Conservation (phyloP, 2,888 invertebrate species). For the Macrosoma leucophasiata region DNA sequence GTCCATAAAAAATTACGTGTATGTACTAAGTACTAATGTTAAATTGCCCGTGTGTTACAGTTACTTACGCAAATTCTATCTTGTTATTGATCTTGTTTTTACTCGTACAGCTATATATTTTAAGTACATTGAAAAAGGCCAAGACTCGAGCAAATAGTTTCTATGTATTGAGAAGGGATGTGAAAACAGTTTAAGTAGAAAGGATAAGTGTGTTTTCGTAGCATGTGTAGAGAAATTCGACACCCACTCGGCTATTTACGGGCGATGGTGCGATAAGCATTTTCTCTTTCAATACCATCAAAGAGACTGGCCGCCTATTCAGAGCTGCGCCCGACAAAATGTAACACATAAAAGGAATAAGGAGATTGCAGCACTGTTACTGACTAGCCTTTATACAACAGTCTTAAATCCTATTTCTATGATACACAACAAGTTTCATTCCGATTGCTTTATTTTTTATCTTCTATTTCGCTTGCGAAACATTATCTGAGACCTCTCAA, state of each 20-base stretch:
- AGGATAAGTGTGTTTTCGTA: constrained; percentile 69
- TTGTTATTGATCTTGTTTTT: too few species aligned
- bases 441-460: constrained; percentile 9
- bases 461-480: constrained; percentile 32
- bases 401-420: constrained; percentile 41
- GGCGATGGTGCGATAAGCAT: constrained; percentile 70
- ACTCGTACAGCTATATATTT: too few species aligned
- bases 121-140: constrained; percentile 45
- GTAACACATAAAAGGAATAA: constrained; percentile 59
- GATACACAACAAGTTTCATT: constrained; percentile 28
- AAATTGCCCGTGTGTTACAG: too few species aligned
- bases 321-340: constrained; percentile 53
- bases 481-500: constrained; percentile 50
- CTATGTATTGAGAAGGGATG: constrained; percentile 52
- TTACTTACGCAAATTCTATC: too few species aligned
- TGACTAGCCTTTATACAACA: constrained; percentile 43
- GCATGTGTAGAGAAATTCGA: constrained; percentile 65
- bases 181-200: constrained; percentile 66
- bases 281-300: constrained; percentile 71
- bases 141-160: constrained; percentile 49
- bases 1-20: too few species aligned
- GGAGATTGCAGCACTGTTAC: constrained; percentile 52
- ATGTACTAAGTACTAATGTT: too few species aligned
- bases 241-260: constrained; percentile 67
- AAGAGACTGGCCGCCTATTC: constrained; percentile 68